Evolutionary conservation across 92 coral and sea anemone species (phyloP).

Genomic region (Epizoanthus ramosus): DNA sequence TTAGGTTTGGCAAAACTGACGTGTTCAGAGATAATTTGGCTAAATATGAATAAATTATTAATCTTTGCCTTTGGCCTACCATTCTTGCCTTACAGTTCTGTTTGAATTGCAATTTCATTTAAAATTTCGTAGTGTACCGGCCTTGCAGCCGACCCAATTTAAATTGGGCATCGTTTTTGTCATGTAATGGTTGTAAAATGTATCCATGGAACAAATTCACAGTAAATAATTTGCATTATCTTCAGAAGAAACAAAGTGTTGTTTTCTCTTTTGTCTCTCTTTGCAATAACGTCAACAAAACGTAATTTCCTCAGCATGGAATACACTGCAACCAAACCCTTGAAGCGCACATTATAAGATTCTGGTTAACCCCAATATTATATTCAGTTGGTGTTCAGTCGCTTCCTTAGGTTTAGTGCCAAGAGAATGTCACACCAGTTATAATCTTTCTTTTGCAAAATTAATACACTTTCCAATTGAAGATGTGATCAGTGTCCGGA

Average conservation of each 20-base stretch:
- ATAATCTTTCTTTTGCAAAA: background rate
- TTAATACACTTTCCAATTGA: background rate
- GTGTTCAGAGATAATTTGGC: slow-evolving; percentile 3
- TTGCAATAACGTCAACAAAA: background rate
- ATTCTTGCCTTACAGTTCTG: background rate
- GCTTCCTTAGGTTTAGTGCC: background rate
- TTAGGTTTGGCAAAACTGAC: background rate
- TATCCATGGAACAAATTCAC: background rate
- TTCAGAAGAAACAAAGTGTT: background rate
- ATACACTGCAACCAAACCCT: background rate
- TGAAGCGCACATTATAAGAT: background rate
- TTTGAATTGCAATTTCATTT: background rate
- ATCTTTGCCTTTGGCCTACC: background rate
- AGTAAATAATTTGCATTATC: background rate
- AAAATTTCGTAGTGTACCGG: background rate
- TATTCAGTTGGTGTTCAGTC: background rate
- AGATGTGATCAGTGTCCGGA: background rate
- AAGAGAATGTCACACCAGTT: background rate
- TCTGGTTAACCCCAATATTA: background rate
- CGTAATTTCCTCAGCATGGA: background rate
- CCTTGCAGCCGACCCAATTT: background rate
- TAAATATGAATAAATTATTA: background rate
- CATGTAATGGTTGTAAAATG: background rate
- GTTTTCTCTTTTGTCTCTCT: background rate
- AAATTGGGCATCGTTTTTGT: background rate